Base-by-base conservation (phyloP, 2,113 vertebrate species). In the Bos javanicus region DNA sequence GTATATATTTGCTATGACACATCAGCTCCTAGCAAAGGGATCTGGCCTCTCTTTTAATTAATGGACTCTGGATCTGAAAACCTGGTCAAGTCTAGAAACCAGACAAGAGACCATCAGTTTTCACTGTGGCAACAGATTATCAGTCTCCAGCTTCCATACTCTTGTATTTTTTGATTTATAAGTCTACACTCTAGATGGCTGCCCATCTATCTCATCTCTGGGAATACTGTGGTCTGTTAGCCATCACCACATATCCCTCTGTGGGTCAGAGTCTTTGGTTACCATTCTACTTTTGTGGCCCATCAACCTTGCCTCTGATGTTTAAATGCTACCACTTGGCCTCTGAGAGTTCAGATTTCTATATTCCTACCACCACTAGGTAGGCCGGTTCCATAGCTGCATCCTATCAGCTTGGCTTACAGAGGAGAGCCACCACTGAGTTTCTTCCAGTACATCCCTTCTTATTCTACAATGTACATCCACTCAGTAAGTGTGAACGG, bases 91-190 rank as follows among this genome's bases (percentile, higher is more conserved):
- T 57, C 67, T 67, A 25, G 54, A 95, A 56, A 30, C 46, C 60
- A 21, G 46, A 46, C n/a, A 54, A 30, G 36, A 39, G 25, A 52
- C 52, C 71, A 16, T 90, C 4, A 50, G 64, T 82, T 89, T 76
- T 60, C 88, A 26, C 3, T 11, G 15, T 83, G 81, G 21, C 28
- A 82, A 60, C 52, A 82, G 80, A 95, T 33, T 10, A 14, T 39
- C 15, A 26, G 81, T 54, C 50, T 59, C 86, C 64, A 36, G 16
- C 33, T 56, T 86, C 25, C n/a, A 62, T 50, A 25, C 30, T 90
- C 48, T 96, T 64, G 13, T 78, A 46, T 16, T 64, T 91, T 95
- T 97, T 95, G 59, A 56, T 59, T 83, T 94, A 9, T 76, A 90
- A 48, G 39, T 90, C 74, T 78, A 12, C 15, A 9, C 33, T 56